These are phyloP conservation scores for Lerista edwardsae DNA, from an alignment of 2,797 vertebrate species.

Conservation along the genomic window DNA sequence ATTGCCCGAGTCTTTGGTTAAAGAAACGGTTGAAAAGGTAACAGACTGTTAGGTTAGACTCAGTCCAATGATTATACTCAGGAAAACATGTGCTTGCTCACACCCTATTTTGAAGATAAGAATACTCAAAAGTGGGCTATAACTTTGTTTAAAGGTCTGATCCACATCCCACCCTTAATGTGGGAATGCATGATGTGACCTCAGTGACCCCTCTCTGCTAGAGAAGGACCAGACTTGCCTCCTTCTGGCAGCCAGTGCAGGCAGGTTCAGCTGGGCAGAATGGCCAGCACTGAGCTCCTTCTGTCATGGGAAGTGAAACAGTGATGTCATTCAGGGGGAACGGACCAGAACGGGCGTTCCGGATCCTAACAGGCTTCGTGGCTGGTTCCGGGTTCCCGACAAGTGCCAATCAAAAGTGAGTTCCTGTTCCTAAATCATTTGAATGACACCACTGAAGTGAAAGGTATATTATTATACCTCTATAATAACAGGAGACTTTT, in stretches of 20 bases:
- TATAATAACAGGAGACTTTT: background rate
- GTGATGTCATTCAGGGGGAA: no score
- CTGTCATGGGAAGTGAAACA: background rate
- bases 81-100: background rate
- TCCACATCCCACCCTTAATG: background rate
- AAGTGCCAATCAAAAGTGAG: no score
- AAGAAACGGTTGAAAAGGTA: conserved; percentile 87
- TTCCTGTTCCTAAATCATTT: no score
- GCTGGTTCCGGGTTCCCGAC: no score
- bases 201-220: background rate
- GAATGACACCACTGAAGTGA: no score
- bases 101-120: background rate
- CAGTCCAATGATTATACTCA: background rate
- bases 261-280: background rate
- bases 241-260: background rate
- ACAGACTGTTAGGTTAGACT: background rate
- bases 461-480: no score
- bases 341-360: no score
- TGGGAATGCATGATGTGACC: background rate
- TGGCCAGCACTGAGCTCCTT: background rate
- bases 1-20: conserved; percentile 80
- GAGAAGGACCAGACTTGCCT: background rate
- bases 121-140: background rate
- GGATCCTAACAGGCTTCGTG: no score
- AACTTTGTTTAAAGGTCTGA: background rate